A percentile compares a stretch with the other conserved stretches of the same genome.
These are phyloP conservation scores for Pampus argenteus DNA, from an alignment of 2,797 vertebrate species.

Conservation along the genomic window DNA sequence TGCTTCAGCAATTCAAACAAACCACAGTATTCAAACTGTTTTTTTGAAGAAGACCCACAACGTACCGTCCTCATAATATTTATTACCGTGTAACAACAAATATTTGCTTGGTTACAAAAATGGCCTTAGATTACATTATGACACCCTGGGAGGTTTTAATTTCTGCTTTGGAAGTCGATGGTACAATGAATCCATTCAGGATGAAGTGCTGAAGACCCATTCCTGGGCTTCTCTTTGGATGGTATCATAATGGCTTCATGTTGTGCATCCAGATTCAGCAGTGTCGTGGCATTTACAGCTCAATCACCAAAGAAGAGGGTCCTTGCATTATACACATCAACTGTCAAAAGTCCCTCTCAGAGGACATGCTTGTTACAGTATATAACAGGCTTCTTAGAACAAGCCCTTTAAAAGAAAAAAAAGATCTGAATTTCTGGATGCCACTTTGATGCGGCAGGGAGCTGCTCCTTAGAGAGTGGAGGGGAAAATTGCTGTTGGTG, in stretches of 20 bases:
- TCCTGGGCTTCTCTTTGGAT: constrained; percentile 1
- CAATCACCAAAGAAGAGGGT: constrained; percentile 11
- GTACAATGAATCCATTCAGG: not conserved
- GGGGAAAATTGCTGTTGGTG: not conserved
- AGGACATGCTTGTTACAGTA: too few relatives aligned
- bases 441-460: not conserved
- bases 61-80: too few relatives aligned
- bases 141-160: not conserved
- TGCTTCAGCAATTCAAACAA: not conserved
- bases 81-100: not conserved
- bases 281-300: constrained; percentile 4
- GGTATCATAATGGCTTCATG: not conserved
- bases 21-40: not conserved
- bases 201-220: not conserved
- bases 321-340: not conserved
- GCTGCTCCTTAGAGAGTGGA: not conserved
- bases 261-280: constrained; percentile 1
- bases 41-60: not conserved
- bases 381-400: not conserved
- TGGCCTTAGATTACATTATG: not conserved
- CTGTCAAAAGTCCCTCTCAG: not conserved
- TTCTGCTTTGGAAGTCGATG: not conserved
- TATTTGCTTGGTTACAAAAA: not conserved
- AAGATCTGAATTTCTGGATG: not conserved
- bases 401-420: not conserved